Percentiles rank a stretch among this genome's conserved stretches.
Conservation (phyloP, 2,888 invertebrate species). For the Brachycybe producta region DNA sequence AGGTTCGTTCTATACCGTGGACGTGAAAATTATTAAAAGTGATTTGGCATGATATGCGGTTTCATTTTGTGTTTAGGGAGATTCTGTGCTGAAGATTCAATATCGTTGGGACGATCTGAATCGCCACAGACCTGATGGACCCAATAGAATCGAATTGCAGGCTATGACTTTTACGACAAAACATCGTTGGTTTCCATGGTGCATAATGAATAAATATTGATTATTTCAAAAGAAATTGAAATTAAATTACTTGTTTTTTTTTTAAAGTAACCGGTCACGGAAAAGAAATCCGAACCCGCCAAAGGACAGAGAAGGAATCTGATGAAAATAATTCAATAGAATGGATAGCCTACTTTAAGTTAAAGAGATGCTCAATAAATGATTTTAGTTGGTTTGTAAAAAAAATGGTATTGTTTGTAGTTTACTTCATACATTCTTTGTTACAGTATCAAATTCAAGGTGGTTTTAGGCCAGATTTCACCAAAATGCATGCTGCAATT, state of each 20-base stretch:
- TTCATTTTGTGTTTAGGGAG: slow-evolving; percentile 1
- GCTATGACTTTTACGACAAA: slow-evolving; percentile 12
- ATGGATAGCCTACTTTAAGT: not conserved
- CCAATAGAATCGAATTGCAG: not conserved
- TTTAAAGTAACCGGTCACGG: not conserved
- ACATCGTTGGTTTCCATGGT: slow-evolving; percentile 15
- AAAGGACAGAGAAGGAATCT: slow-evolving; percentile 7
- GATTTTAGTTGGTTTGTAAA: no score
- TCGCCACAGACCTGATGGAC: not conserved
- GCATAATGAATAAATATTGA: not conserved
- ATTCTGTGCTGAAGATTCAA: slow-evolving; percentile 14
- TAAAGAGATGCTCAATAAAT: no score
- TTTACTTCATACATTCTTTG: no score
- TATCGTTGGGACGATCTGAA: slow-evolving; percentile 8
- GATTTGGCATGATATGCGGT: not conserved
- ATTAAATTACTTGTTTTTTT: not conserved
- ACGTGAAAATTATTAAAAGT: no score
- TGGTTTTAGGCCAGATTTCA: no score
- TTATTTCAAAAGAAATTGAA: not conserved
- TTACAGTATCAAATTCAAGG: no score
- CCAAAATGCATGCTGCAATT: no score
- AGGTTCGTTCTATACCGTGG: not conserved
- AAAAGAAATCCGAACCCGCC: not conserved
- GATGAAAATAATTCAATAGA: not conserved
- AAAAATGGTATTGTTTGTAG: no score